Conservation (phyloP, 2,797 vertebrate genomes). For the Sebastolobus alascanus region DNA sequence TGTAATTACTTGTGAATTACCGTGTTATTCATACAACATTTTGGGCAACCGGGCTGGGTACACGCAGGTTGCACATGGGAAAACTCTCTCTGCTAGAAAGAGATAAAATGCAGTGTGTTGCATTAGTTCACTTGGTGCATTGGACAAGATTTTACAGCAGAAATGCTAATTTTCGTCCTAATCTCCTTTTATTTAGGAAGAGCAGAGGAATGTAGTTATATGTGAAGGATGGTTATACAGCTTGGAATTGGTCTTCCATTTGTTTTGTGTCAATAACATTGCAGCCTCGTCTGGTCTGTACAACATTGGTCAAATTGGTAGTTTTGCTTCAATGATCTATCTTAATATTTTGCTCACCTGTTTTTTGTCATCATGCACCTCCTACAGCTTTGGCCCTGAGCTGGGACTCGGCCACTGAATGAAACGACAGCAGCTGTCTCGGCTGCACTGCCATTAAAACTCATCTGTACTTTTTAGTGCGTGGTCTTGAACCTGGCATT, state of each 20-base stretch:
- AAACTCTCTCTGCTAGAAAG: too few relatives aligned
- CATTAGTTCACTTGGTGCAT: not conserved
- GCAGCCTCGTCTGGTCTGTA: not conserved
- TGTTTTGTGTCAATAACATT: not conserved
- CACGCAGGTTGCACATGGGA: not conserved
- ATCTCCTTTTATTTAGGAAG: not conserved
- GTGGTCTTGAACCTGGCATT: constrained; percentile 21
- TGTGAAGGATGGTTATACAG: too few relatives aligned
- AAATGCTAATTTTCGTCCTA: accelerated
- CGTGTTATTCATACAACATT: not conserved
- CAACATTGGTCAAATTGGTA: not conserved
- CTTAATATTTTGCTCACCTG: constrained; percentile 9
- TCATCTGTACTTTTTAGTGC: constrained; percentile 28
- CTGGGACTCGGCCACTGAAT: not conserved
- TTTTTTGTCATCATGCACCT: constrained; percentile 23
- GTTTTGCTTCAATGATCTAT: constrained; percentile 21
- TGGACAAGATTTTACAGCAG: not conserved
- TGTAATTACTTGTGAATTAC: not conserved
- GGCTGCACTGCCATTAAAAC: constrained; percentile 12
- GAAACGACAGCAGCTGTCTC: constrained; percentile 34
- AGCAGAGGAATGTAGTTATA: not conserved
- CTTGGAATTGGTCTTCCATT: not conserved
- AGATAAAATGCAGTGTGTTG: not conserved
- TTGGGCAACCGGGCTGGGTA: too few relatives aligned
- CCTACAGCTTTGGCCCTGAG: not conserved